Conservation (phyloP, 2,888 invertebrate genomes). For the Acrobeloides nanus region DNA sequence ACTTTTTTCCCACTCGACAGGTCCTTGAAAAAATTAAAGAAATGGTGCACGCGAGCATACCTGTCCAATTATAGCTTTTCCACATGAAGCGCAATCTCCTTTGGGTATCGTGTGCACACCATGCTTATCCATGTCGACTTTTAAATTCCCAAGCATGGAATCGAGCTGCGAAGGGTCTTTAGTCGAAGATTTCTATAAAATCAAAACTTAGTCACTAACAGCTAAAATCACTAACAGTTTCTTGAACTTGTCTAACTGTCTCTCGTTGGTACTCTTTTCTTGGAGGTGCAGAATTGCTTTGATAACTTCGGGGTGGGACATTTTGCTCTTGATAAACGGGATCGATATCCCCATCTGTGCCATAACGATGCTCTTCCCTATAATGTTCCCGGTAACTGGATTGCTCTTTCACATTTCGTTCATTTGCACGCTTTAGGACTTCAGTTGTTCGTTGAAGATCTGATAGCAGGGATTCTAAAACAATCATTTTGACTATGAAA, state of each 20-base stretch:
- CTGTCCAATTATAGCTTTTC: conserved; percentile 97
- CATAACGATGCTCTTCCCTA: conserved; percentile 4
- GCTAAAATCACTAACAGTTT: too few species aligned
- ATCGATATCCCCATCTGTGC: conserved; percentile 29
- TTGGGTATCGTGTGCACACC: conserved; percentile 97
- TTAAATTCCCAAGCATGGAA: conserved; percentile 79
- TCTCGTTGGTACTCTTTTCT: too few species aligned
- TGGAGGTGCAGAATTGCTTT: too few species aligned
- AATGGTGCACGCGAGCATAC: conserved; percentile 55
- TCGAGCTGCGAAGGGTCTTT: conserved; percentile 58
- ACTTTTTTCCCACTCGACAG: conserved; percentile 4
- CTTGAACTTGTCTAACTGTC: too few species aligned
- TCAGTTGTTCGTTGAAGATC: conserved; percentile 86
- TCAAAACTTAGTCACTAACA: too few species aligned
- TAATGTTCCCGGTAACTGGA: neutral
- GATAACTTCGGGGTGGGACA: conserved; percentile 11
- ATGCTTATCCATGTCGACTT: conserved; percentile 89
- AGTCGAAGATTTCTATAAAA: too few species aligned
- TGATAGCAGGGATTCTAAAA: conserved; percentile 81
- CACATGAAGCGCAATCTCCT: conserved; percentile 97
- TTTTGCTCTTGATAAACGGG: conserved; percentile 37
- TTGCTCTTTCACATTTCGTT: conserved; percentile 13
- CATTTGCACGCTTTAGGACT: conserved; percentile 58
- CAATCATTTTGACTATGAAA: too few species aligned
- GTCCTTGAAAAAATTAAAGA: conserved; percentile 1